These are phyloP conservation scores for Ectobius pallidus DNA, from an alignment of 2,888 invertebrate species.

Conservation along the genomic window DNA sequence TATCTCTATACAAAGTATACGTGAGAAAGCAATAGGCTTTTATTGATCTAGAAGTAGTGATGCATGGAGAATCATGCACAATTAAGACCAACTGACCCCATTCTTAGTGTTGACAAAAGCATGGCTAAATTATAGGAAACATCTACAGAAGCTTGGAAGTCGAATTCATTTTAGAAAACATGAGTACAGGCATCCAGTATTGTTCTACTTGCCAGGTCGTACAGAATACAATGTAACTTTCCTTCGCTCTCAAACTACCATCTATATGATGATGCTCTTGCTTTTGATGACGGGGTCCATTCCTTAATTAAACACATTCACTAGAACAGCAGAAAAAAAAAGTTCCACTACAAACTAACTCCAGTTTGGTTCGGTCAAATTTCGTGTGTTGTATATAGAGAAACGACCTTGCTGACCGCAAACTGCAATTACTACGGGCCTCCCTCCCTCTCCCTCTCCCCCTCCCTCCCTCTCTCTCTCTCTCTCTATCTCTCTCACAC, in stretches of 20 bases:
- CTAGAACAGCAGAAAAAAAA: background rate
- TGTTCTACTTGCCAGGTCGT: background rate
- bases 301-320: constrained; percentile 20
- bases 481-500: background rate
- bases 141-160: too few relatives aligned
- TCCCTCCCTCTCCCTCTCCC: background rate
- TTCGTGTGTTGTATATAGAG: constrained; percentile 14
- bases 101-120: too few relatives aligned
- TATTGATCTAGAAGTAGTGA: too few relatives aligned
- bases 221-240: background rate
- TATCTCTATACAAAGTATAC: too few relatives aligned
- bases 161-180: too few relatives aligned
- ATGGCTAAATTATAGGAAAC: too few relatives aligned
- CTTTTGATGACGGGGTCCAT: constrained; percentile 6
- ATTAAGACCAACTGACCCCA: too few relatives aligned
- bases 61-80: too few relatives aligned
- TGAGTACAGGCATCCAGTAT: too few relatives aligned
- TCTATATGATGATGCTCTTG: background rate
- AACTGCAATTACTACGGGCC: constrained; percentile 1
- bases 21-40: too few relatives aligned
- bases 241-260: too few relatives aligned
- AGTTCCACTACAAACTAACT: background rate
- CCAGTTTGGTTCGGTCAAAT: constrained; percentile 14
- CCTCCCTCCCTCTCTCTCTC: background rate
- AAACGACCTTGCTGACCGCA: constrained; percentile 4